Base-by-base conservation (phyloP, 2,888 invertebrate species). In the Horisme vitalbata region DNA sequence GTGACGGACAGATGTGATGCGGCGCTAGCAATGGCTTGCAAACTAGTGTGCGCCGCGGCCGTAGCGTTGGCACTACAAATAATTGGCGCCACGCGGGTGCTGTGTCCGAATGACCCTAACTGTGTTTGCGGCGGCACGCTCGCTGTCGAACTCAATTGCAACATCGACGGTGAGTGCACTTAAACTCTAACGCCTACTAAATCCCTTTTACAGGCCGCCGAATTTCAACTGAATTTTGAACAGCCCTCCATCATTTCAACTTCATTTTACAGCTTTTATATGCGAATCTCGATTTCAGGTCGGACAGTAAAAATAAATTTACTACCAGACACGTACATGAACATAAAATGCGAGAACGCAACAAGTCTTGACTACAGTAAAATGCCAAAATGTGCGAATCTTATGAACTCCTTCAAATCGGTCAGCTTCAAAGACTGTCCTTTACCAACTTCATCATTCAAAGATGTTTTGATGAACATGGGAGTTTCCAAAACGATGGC, bases 341-440 rank as follows among this genome's bases (percentile, higher is more conserved):
- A 79, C 45, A 78, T 89, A 36, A 81, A 84, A 71, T 89, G 89
- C 57, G 83, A 81, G 63, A 85, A 88, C 53, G 61, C 72, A 41
- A 74, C 82, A 41, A 76, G 63, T 60, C 70, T 88, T 38, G 82
- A 90, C 59, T 83, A 90, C 53, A 75, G 69, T 45, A 78, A 87
- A 55, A 63, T 92, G 57, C 90, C 91, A 55, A 83, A 84, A 68
- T 83, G 85, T 71, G 77, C 87, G 59, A 85, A 86, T 45, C 67
- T 68, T 47, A 70, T 71, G 55, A 79, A 74, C 55, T 75, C 77
- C 34, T 86, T 90, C 49, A 80, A 89, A 53, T 82, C 82, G 18
- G 87, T 92, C 62, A 82, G 76, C 53, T 87, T 92, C 59, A 87
- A 83, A 60, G 87, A 84, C 61, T 92, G 92, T 57, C 91, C 92